Evolutionary conservation across 2,888 invertebrate species (phyloP), one percentile per base, ranked within the genome.

Genomic region (Glaucopsyche alexis): DNA sequence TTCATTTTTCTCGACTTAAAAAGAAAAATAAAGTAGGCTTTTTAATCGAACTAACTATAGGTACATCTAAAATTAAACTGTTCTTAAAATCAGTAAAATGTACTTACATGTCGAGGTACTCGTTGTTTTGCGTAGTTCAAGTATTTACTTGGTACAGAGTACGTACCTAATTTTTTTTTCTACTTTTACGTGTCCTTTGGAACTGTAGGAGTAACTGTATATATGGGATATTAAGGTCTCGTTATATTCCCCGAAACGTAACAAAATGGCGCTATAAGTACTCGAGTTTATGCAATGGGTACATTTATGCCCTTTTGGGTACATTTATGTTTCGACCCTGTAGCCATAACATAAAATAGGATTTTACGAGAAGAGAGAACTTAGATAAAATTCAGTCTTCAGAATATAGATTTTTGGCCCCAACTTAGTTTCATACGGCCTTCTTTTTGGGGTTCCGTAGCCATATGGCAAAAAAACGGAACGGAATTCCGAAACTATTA

Each of bases 291-390:
- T 60, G 29, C 60, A 14, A 60, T 60, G 29, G 60, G 60, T 7
- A 60, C 60, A 60, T 60, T 60, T 60, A 60, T 60, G 29, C 29
- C 13, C 60, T 60, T 60, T 60, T 38, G 60, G 60, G 14, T 29
- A 60, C 60, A 60, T 29, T 60, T 60, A 60, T 14, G 29, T 13
- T 60, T 60, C 60, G 60, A 60, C 60, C 60, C 29, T 38, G 60
- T 60, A 38, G 29, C 60, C 60, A 60, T 60, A 60, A 7, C 29
- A 60, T 60, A 60, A 60, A 60, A 60, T 60, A 29, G 60, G 60
- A 60, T 60, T 29, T 60, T 60, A 38, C 29, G 60, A 60, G 29
- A 14, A 38, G 7, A 19, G 19, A 11, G 29, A 60, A 14, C 29
- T 60, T 29, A 13, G 29, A 38, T 60, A 7, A 60, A 60, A 60